Evolutionary conservation across 2,888 invertebrate genomes (phyloP).

Genomic region (Apotomis capreana): DNA sequence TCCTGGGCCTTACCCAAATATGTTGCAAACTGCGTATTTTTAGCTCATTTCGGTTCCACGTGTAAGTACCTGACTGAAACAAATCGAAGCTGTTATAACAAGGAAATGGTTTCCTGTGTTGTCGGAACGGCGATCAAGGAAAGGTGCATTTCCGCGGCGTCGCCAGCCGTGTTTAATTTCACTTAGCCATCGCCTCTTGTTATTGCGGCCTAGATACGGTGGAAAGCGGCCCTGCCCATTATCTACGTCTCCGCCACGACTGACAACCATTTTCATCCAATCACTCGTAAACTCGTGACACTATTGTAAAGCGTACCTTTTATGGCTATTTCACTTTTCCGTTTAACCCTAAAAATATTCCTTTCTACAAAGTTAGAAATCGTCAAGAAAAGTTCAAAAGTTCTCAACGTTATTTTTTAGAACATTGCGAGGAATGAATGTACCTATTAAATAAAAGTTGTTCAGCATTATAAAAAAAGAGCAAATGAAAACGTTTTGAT

Average conservation of each 20-base stretch:
- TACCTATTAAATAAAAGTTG: no score
- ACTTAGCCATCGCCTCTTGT: conserved; percentile 62
- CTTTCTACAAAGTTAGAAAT: no score
- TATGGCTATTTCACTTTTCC: not conserved
- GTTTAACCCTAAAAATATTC: not conserved
- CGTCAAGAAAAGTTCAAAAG: no score
- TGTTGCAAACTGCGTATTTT: not conserved
- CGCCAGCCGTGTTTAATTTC: conserved; percentile 58
- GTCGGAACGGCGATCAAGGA: conserved; percentile 25
- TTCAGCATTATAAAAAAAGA: no score
- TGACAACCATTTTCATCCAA: conserved; percentile 51
- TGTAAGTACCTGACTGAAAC: conserved; percentile 1
- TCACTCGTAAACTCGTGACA: conserved; percentile 25
- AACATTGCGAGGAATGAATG: no score
- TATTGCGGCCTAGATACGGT: conserved; percentile 67
- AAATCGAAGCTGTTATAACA: conserved; percentile 19
- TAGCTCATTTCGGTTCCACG: not conserved
- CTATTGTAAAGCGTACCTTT: not conserved
- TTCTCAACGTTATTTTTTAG: no score
- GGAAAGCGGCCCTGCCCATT: conserved; percentile 70
- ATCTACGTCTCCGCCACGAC: conserved; percentile 56
- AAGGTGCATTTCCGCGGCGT: conserved; percentile 50
- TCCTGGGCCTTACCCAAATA: not conserved
- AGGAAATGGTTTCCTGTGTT: conserved; percentile 22
- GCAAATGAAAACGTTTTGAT: no score